phyloP scores from a whole-genome alignment of 1,140 invertebrate genomes.

The Apis dorsata region DNA sequence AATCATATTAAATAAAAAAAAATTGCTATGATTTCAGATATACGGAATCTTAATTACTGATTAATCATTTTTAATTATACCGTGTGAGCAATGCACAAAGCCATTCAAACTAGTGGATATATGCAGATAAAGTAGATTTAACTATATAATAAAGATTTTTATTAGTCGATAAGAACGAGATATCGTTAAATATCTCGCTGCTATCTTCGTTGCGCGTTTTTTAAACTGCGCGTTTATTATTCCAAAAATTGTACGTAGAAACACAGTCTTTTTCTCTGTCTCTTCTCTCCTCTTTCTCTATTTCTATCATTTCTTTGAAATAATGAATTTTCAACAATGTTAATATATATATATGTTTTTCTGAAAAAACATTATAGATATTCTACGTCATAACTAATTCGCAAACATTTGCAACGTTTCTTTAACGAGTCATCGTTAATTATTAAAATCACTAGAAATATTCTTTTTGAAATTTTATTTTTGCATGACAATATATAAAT shows the following conservation, averaged over 20 bases:
- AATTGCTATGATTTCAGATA: background rate
- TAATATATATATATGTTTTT: background rate
- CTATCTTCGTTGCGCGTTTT: background rate
- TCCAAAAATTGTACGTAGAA: constrained; percentile 10
- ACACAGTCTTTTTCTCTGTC: background rate
- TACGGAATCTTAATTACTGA: background rate
- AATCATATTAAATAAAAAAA: background rate
- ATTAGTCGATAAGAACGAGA: constrained; percentile 37
- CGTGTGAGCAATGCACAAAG: background rate
- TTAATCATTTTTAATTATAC: constrained; percentile 30
- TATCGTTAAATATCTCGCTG: constrained; percentile 21
- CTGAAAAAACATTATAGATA: constrained; percentile 16
- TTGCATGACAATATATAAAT: background rate
- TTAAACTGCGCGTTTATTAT: background rate
- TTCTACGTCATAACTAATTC: background rate
- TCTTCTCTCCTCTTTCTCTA: background rate
- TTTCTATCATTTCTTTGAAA: background rate
- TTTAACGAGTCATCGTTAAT: constrained; percentile 6
- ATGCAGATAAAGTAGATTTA: constrained; percentile 6
- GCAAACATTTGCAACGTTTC: background rate
- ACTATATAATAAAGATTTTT: constrained; percentile 30
- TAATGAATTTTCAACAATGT: background rate
- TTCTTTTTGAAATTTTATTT: background rate
- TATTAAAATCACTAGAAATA: background rate
- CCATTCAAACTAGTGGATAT: background rate